Percentiles rank a stretch among this genome's conserved stretches.
Evolutionary conservation across 1,140 invertebrate genomes (phyloP).

Genomic region (Drosophila ercepeae): DNA sequence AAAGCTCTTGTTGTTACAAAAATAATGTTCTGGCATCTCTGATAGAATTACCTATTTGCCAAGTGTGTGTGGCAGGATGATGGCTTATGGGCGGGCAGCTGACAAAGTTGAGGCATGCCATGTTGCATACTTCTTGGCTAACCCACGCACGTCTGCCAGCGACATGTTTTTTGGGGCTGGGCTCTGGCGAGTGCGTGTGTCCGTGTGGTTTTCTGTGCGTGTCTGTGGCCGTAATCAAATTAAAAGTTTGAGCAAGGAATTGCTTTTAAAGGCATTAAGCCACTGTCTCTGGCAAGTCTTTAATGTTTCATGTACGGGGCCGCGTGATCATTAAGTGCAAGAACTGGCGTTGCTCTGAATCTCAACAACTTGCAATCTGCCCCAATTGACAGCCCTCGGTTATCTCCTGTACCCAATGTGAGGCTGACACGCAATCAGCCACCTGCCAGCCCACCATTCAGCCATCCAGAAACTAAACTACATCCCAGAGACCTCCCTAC

Average conservation of each 20-base stretch:
- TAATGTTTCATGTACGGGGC: conserved; percentile 16
- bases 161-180: conserved; percentile 36
- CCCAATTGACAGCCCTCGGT: conserved; percentile 48
- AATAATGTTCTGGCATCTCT: not conserved
- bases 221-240: conserved; percentile 77
- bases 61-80: conserved; percentile 1
- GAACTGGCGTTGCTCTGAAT: conserved; percentile 20
- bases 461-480: conserved; percentile 34
- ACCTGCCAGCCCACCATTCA: conserved; percentile 33
- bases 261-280: conserved; percentile 68
- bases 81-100: conserved; percentile 39
- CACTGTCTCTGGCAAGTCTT: conserved; percentile 27
- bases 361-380: conserved; percentile 43
- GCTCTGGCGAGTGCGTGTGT: conserved; percentile 34
- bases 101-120: conserved; percentile 58
- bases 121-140: conserved; percentile 53
- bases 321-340: conserved; percentile 35
- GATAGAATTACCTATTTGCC: not conserved
- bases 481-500: not conserved
- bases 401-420: conserved; percentile 27
- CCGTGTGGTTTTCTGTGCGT: conserved; percentile 68
- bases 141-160: conserved; percentile 49
- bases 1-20: not conserved
- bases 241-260: conserved; percentile 75
- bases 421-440: conserved; percentile 73